Conservation (phyloP, 1,140 invertebrate species). For the fruit fly (Drosophila melanogaster) region DNA sequence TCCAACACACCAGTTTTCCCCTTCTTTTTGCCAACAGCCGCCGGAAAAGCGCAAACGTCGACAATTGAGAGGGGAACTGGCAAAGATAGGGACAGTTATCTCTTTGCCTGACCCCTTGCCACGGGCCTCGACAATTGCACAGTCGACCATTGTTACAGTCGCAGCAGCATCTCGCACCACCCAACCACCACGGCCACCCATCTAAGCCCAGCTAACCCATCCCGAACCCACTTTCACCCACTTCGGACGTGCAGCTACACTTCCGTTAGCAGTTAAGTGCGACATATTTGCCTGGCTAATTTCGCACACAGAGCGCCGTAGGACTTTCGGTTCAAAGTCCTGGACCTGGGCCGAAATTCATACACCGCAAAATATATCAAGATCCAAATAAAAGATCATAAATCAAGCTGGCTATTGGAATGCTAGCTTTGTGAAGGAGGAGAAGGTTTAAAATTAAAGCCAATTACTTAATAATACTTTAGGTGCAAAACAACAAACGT, state of each 20-base stretch:
- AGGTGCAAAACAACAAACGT: not conserved
- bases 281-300: slow-evolving; percentile 82
- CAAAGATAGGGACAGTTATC: slow-evolving; percentile 33
- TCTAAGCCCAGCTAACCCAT: not conserved
- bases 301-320: slow-evolving; percentile 52
- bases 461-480: too few relatives aligned
- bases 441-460: too few relatives aligned
- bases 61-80: slow-evolving; percentile 53
- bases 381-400: not conserved
- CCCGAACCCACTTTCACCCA: not conserved
- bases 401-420: too few relatives aligned
- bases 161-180: slow-evolving; percentile 12
- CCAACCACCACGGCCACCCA: not conserved
- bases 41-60: slow-evolving; percentile 71
- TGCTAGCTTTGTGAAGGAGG: too few relatives aligned
- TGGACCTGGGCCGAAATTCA: slow-evolving; percentile 21
- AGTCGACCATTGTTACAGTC: slow-evolving; percentile 44
- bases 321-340: slow-evolving; percentile 67
- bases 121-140: slow-evolving; percentile 64
- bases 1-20: not conserved
- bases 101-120: slow-evolving; percentile 31
- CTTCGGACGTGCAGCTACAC: slow-evolving; percentile 44
- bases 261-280: slow-evolving; percentile 76
- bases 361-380: not conserved
- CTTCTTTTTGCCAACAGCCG: not conserved